Percentiles rank a stretch among this genome's conserved stretches.
These are phyloP conservation scores for Enteromius radiatus DNA, from an alignment of 2,797 vertebrate species.

Conservation along the genomic window DNA sequence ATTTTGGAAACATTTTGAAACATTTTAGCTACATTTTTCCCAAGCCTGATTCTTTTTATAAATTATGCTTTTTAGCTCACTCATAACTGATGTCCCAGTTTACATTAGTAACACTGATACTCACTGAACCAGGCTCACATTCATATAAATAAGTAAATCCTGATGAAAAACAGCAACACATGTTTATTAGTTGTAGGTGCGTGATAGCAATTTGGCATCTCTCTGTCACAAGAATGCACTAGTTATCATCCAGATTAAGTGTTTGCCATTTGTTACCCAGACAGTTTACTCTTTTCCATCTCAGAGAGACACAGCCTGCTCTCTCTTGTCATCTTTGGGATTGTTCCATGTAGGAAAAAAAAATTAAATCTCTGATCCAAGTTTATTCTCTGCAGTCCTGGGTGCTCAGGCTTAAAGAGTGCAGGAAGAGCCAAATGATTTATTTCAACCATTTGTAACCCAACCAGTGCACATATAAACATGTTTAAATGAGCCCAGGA, in stretches of 20 bases:
- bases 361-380: slow-evolving; percentile 56
- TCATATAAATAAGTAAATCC: slow-evolving; percentile 1
- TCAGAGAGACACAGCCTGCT: slow-evolving; percentile 7
- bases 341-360: slow-evolving; percentile 43
- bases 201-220: slow-evolving; percentile 1
- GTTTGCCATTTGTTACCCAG: slow-evolving; percentile 47
- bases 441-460: neutral
- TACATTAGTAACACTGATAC: slow-evolving; percentile 15
- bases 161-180: no score
- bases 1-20: neutral
- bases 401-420: slow-evolving; percentile 33
- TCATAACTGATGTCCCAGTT: slow-evolving; percentile 25
- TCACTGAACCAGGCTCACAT: neutral
- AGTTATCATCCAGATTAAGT: slow-evolving; percentile 53
- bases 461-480: neutral
- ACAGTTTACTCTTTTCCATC: slow-evolving; percentile 32
- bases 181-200: slow-evolving; percentile 27
- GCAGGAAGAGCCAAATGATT: slow-evolving; percentile 37
- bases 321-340: slow-evolving; percentile 25
- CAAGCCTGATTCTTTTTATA: slow-evolving; percentile 14
- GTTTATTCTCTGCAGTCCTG: slow-evolving; percentile 46
- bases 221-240: slow-evolving; percentile 17
- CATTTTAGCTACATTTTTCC: neutral
- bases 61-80: slow-evolving; percentile 21
- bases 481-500: slow-evolving; percentile 16